Percentiles rank a stretch among this genome's conserved stretches.
Conservation (phyloP, 2,888 invertebrate species). For the Ypsolopha sequella region DNA sequence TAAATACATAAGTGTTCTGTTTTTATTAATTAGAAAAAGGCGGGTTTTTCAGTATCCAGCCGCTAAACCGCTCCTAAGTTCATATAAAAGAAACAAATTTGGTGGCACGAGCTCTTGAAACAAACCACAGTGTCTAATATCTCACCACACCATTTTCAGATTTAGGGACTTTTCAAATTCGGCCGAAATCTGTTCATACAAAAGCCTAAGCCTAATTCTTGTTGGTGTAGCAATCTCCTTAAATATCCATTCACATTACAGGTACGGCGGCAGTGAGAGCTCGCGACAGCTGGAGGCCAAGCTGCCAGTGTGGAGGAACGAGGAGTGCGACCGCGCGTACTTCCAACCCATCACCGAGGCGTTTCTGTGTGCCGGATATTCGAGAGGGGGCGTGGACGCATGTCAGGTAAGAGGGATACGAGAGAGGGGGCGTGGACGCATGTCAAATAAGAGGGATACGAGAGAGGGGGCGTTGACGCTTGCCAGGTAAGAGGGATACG, state of each 20-base stretch:
- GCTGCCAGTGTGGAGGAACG: conserved; percentile 90
- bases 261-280: conserved; percentile 91
- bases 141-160: too few species aligned
- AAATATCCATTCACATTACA: background rate
- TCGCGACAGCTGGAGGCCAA: conserved; percentile 86
- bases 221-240: too few species aligned
- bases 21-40: too few species aligned
- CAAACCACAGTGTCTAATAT: too few species aligned
- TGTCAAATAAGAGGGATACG: conserved; percentile 83
- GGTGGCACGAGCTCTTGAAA: too few species aligned
- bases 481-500: conserved; percentile 87
- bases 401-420: conserved; percentile 76
- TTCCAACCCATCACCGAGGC: conserved; percentile 93
- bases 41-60: too few species aligned
- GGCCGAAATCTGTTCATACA: too few species aligned
- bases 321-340: conserved; percentile 90
- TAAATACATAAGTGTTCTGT: too few species aligned
- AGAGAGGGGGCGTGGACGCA: background rate
- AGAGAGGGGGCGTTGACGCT: conserved; percentile 91
- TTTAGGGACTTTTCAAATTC: too few species aligned
- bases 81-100: too few species aligned
- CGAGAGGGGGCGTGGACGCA: conserved; percentile 93
- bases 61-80: too few species aligned
- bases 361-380: conserved; percentile 91
- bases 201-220: too few species aligned